These are phyloP conservation scores for Amphimallon solstitiale DNA, from an alignment of 2,888 invertebrate genomes.

Conservation along the genomic window DNA sequence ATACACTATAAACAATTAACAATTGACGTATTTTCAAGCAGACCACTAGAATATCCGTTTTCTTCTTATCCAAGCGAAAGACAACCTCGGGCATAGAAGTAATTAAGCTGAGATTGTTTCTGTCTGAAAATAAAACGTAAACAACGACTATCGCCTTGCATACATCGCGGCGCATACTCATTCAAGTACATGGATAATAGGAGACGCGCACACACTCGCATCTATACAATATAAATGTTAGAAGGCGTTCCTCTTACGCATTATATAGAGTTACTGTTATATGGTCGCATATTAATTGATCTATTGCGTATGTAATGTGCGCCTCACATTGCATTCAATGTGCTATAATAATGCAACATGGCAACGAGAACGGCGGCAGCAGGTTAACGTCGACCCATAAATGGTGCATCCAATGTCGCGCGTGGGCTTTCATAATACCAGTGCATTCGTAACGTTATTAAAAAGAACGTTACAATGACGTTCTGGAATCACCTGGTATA, in stretches of 20 bases:
- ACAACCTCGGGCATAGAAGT: not conserved
- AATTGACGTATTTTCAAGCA: no score
- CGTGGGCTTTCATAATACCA: constrained; percentile 32
- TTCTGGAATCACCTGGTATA: not conserved
- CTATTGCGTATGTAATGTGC: constrained; percentile 25
- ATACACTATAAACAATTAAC: no score
- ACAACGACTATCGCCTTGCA: constrained; percentile 15
- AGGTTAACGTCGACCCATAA: constrained; percentile 32
- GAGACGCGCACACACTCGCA: not conserved
- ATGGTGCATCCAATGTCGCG: constrained; percentile 34
- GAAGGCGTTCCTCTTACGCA: not conserved
- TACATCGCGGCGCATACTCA: not conserved
- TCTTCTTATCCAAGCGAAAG: constrained; percentile 13
- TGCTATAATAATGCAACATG: constrained; percentile 12
- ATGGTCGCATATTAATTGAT: constrained; percentile 28
- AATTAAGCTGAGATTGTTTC: constrained; percentile 16
- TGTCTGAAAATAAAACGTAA: constrained; percentile 13
- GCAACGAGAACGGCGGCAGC: constrained; percentile 8
- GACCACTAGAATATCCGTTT: not conserved
- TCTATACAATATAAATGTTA: not conserved
- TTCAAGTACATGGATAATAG: not conserved
- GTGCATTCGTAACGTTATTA: constrained; percentile 21
- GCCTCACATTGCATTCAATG: constrained; percentile 7
- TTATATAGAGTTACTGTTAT: constrained; percentile 23
- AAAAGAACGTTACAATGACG: constrained; percentile 9